Evolutionary conservation across 1,140 invertebrate genomes (phyloP), one percentile per base, ranked within the genome.

Genomic region (Paraescarpia echinospica): DNA sequence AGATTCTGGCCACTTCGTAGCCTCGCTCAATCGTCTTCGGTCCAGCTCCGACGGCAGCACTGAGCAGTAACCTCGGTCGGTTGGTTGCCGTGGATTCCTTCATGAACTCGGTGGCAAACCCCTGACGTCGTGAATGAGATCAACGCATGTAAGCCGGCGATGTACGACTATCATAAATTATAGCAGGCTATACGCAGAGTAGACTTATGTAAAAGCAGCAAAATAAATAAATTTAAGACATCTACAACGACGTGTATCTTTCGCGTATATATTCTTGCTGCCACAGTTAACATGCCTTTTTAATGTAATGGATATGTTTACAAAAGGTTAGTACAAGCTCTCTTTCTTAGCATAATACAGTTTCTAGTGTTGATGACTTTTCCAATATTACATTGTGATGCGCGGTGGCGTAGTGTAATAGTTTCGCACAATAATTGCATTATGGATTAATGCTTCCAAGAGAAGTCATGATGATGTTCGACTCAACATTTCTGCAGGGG

Each of bases 1-100:
- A 98, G n/a, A 99, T 96, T 94, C 97, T 97, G 33, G 97, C 97
- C 34, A 99, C 97, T 94, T 99, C 98, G 95, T 98, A 99, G 93
- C 98, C 98, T 96, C 98, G 98, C 94, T 99, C 97, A 90, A 99
- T 98, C 94, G 99, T 98, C 94, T 99, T 98, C 93, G 98, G 97
- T 35, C 98, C 98, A 33, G 98, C 98, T 0, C 98, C 98, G 1
- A 95, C 95, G 22, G 95, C 95, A 27, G 91, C 98, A 0, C 96
- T 94, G 14, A 96, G 92, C 35, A 96, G 90, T 0, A 95, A 95
- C 27, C 93, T 91, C 5, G 93, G 91, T 89, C 93, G 93, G 31
- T 94, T 93, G 8, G 93, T 93, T 18, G 89, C 27, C 1, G 22
- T 0, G 1, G 93, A 92, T 89, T 95, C 95, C 33, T 90, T 48